These are phyloP conservation scores for Amiota mariae DNA, from an alignment of 2,888 invertebrate genomes.

Conservation along the genomic window DNA sequence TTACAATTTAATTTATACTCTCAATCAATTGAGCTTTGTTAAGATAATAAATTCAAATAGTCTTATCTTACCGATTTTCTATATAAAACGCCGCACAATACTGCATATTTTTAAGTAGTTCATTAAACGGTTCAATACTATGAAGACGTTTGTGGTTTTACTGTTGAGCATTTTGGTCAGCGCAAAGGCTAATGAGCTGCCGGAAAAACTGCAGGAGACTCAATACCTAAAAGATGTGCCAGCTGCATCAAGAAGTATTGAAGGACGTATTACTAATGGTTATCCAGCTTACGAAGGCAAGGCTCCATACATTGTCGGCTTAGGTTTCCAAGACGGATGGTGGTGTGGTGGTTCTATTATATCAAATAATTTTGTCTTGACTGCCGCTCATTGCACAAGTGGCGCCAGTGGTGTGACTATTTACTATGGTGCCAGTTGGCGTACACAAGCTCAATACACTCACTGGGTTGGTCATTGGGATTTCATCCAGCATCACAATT, in stretches of 20 bases:
- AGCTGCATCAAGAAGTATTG: not conserved
- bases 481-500: constrained; percentile 66
- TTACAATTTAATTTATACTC: no score
- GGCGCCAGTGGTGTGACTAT: constrained; percentile 51
- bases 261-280: not conserved
- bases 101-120: no score
- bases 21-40: no score
- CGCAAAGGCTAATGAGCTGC: not conserved
- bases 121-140: not conserved
- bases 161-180: not conserved
- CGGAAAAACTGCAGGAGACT: not conserved
- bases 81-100: no score
- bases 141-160: constrained; percentile 1
- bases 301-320: not conserved
- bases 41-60: no score
- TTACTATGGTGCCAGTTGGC: constrained; percentile 58
- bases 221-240: not conserved
- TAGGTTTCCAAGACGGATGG: not conserved
- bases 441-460: constrained; percentile 52
- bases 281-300: not conserved
- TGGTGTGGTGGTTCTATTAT: constrained; percentile 18
- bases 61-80: no score
- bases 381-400: constrained; percentile 21
- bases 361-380: not conserved
- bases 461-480: constrained; percentile 49